phyloP scores from a whole-genome alignment of 1,140 invertebrate species.

The Ptiloglossa arizonensis region DNA sequence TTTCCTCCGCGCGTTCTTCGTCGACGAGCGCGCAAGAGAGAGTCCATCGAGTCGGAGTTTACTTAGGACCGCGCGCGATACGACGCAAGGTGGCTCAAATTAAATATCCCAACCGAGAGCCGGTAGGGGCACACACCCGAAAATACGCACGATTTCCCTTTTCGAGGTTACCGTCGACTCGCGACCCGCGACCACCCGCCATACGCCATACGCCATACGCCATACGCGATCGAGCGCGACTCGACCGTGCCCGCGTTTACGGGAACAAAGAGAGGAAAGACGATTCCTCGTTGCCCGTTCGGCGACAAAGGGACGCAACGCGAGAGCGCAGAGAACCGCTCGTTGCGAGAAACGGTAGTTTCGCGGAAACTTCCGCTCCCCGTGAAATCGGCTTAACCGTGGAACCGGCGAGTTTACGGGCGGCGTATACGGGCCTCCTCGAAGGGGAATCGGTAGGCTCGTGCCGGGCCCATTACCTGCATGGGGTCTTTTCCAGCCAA shows the following conservation, averaged over 20 bases:
- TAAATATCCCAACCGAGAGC: conserved; percentile 68
- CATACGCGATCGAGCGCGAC: too few species aligned
- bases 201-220: too few species aligned
- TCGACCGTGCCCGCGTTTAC: too few species aligned
- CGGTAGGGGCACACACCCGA: conserved; percentile 26
- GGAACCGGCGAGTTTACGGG: conserved; percentile 7
- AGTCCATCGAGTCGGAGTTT: conserved; percentile 69
- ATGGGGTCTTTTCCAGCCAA: conserved; percentile 56
- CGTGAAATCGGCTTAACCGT: conserved; percentile 60
- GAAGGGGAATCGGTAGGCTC: conserved; percentile 50
- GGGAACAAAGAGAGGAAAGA: too few species aligned
- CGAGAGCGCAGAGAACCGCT: not conserved
- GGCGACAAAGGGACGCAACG: too few species aligned
- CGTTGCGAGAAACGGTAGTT: not conserved
- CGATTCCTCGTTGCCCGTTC: too few species aligned
- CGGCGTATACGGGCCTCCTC: not conserved
- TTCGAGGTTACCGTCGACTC: conserved; percentile 38
- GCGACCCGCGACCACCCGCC: not conserved
- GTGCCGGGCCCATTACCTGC: conserved; percentile 62
- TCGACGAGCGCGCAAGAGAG: conserved; percentile 45
- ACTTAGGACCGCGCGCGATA: conserved; percentile 72
- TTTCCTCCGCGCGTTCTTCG: conserved; percentile 55
- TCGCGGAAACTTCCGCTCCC: conserved; percentile 42
- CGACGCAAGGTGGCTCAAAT: conserved; percentile 68
- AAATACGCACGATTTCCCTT: conserved; percentile 54